Conservation (phyloP, 1,140 invertebrate genomes). For the Drusus annulatus region DNA sequence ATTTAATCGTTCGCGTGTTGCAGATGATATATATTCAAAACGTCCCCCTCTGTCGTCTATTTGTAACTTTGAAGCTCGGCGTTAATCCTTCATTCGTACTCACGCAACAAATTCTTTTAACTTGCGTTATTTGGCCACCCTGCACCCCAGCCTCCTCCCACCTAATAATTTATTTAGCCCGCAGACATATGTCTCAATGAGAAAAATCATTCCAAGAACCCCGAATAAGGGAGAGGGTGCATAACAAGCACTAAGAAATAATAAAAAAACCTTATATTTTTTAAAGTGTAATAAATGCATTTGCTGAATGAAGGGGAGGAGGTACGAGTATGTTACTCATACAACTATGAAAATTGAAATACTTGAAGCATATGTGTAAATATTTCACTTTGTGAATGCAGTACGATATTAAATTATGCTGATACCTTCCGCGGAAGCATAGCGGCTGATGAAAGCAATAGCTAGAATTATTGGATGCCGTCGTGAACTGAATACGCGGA, state of each 20-base stretch:
- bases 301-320: neutral
- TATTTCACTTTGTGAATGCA: slow-evolving; percentile 32
- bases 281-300: slow-evolving; percentile 38
- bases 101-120: slow-evolving; percentile 44
- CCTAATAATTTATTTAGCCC: slow-evolving; percentile 54
- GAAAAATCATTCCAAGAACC: slow-evolving; percentile 20
- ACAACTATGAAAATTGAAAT: slow-evolving; percentile 33
- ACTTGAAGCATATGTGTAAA: slow-evolving; percentile 32
- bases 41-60: slow-evolving; percentile 14
- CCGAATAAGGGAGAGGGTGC: neutral
- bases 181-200: slow-evolving; percentile 53
- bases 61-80: slow-evolving; percentile 37
- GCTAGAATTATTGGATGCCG: slow-evolving; percentile 30
- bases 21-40: slow-evolving; percentile 22
- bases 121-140: slow-evolving; percentile 44
- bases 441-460: slow-evolving; percentile 25
- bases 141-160: slow-evolving; percentile 22
- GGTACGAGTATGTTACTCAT: too few relatives aligned
- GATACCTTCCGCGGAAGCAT: slow-evolving; percentile 7
- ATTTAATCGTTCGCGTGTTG: slow-evolving; percentile 12
- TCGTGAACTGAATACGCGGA: slow-evolving; percentile 10
- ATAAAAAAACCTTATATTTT: slow-evolving; percentile 33
- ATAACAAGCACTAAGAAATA: slow-evolving; percentile 34
- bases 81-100: slow-evolving; percentile 54
- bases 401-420: slow-evolving; percentile 38